These are phyloP conservation scores for Drosophila eohydei DNA, from an alignment of 2,888 invertebrate genomes.

Conservation along the genomic window DNA sequence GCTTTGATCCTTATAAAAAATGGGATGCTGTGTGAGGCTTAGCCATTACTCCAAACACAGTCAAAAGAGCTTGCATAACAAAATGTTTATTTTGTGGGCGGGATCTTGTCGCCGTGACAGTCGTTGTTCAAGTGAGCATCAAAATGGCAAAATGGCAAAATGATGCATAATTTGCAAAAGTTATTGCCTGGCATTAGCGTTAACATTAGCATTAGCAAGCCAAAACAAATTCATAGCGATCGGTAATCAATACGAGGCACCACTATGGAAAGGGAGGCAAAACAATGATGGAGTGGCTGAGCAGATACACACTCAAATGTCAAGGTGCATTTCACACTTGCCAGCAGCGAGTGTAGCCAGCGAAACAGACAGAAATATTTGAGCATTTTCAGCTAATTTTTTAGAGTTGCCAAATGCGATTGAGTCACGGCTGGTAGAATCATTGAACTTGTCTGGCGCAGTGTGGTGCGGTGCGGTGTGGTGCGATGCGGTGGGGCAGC, in stretches of 20 bases:
- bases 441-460: conserved; percentile 71
- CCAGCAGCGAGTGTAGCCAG: conserved; percentile 15
- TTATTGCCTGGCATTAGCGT: conserved; percentile 49
- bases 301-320: conserved; percentile 59
- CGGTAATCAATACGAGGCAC: conserved; percentile 57
- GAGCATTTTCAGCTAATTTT: conserved; percentile 69
- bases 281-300: conserved; percentile 7
- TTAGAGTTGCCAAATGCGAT: conserved; percentile 50
- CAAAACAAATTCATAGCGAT: conserved; percentile 61
- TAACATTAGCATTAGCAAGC: conserved; percentile 23
- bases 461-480: conserved; percentile 4
- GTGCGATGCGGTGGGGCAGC: conserved; percentile 26
- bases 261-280: conserved; percentile 23
- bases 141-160: conserved; percentile 56
- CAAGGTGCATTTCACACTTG: conserved; percentile 78
- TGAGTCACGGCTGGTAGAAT: conserved; percentile 66
- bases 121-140: conserved; percentile 15
- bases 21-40: not conserved
- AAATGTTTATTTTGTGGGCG: not conserved
- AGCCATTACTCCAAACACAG: conserved; percentile 28
- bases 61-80: not conserved
- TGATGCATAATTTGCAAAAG: conserved; percentile 53
- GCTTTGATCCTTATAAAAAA: not conserved
- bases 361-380: conserved; percentile 42
- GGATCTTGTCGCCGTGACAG: conserved; percentile 1